Evolutionary conservation across 1,140 invertebrate species (phyloP), one percentile per base, ranked within the genome.

Genomic region (Condylostylus longicornis): DNA sequence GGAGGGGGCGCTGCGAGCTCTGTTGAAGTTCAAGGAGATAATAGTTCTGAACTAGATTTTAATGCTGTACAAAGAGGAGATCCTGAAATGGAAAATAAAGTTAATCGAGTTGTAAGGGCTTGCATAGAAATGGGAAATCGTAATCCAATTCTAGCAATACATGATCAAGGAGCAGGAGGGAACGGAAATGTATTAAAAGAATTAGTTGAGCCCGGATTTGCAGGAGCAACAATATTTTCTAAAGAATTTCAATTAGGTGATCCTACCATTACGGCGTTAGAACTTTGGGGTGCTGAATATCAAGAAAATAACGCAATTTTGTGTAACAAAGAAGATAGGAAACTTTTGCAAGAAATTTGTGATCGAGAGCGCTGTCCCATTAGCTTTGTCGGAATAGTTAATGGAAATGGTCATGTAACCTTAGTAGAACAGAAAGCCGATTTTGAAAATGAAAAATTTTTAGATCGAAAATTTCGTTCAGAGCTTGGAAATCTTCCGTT

Each of bases 131-230:
- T 75, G 48, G 74, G 75, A 13, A 63, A 70, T 2, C 58, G 67
- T 1, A 98, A 98, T 69, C 93, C 91, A 3, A 93, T 98, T 46
- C 65, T 86, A 31, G 87, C 58, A n/a, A 61, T 61, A 31, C 58
- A 61, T 27, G 58, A 61, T 35, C 58, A 60, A 69, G 94, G 94
- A 28, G 93, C 93, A 32, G 93, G 94, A 22, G 94, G 94, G 38
- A 98, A 98, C 67, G 94, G 90, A 12, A 98, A 98, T 61, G 93
- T 98, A 1, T 54, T 98, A 10, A 98, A 98, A 57, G 94, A 98
- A 64, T 63, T 98, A 3, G 87, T 90, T 1, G 91, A 98, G 50
- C 90, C 90, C 1, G 57, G 53, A 9, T 60, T 54, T 19, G 72
- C 75, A 7, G 94, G 94, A 21, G 94, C 91, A 1, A 70, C 91